A percentile compares a stretch with the other conserved stretches of the same genome.
Evolutionary conservation across 2,888 invertebrate genomes (phyloP).

Genomic region (Ornithoptera priamus): DNA sequence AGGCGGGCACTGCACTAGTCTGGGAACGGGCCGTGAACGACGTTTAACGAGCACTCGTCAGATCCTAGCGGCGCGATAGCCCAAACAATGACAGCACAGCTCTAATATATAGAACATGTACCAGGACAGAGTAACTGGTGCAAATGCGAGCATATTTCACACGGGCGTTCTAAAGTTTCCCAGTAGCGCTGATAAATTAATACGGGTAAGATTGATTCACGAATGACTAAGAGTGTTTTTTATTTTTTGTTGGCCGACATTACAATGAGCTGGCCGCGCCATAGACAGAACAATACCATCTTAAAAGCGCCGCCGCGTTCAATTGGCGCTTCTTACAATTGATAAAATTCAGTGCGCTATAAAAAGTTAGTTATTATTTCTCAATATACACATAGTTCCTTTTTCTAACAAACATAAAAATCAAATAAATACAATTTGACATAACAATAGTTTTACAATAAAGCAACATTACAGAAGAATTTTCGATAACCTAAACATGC

Average conservation of each 20-base stretch:
- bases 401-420: too few relatives aligned
- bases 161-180: slow-evolving; percentile 55
- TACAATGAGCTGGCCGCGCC: slow-evolving; percentile 44
- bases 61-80: slow-evolving; percentile 67
- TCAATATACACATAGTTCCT: neutral
- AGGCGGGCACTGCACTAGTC: slow-evolving; percentile 68
- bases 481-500: too few relatives aligned
- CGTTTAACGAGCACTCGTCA: slow-evolving; percentile 61
- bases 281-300: slow-evolving; percentile 40
- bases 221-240: slow-evolving; percentile 65
- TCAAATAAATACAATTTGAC: too few relatives aligned
- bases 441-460: too few relatives aligned
- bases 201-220: slow-evolving; percentile 61
- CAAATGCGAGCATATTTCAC: slow-evolving; percentile 39
- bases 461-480: too few relatives aligned
- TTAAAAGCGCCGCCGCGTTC: slow-evolving; percentile 20
- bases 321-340: slow-evolving; percentile 24
- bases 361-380: slow-evolving; percentile 19
- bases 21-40: slow-evolving; percentile 68
- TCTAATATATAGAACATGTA: slow-evolving; percentile 57
- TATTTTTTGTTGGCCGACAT: slow-evolving; percentile 47
- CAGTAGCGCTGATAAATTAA: slow-evolving; percentile 55
- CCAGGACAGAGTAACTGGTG: slow-evolving; percentile 51
- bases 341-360: slow-evolving; percentile 14
- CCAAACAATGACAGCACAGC: slow-evolving; percentile 68